phyloP scores from a whole-genome alignment of 2,113 vertebrate species.

The Phaethornis superciliosus region DNA sequence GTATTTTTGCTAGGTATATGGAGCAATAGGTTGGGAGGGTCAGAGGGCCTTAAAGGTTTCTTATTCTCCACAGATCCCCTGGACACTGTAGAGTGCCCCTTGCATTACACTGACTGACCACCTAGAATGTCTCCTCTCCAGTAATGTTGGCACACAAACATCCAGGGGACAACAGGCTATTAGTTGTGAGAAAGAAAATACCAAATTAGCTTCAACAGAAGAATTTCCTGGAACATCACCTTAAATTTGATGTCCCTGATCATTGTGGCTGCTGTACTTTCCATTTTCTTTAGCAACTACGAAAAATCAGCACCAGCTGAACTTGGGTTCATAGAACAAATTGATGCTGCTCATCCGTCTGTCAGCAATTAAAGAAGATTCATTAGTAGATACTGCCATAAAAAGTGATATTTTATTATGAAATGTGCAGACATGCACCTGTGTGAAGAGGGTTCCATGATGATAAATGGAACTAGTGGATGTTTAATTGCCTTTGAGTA shows the following conservation, averaged over 20 bases:
- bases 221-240: background rate
- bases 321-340: background rate
- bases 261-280: background rate
- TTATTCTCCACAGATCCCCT: accelerated
- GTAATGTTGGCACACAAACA: background rate
- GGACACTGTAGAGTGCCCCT: background rate
- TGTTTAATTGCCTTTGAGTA: background rate
- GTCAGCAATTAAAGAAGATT: conserved; percentile 37
- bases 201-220: background rate
- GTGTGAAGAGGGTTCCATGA: background rate
- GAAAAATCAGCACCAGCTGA: conserved; percentile 24
- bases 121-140: background rate
- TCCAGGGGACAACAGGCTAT: background rate
- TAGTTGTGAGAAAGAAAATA: background rate
- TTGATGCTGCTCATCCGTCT: background rate
- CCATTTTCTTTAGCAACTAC: background rate
- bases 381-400: background rate
- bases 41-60: background rate
- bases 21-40: background rate
- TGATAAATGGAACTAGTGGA: conserved; percentile 6
- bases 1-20: background rate
- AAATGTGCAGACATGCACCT: background rate
- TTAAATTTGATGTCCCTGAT: background rate
- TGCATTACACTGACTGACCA: background rate
- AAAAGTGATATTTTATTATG: background rate